phyloP scores from a whole-genome alignment of 2,113 vertebrate genomes.

The Ailuropoda melanoleuca region DNA sequence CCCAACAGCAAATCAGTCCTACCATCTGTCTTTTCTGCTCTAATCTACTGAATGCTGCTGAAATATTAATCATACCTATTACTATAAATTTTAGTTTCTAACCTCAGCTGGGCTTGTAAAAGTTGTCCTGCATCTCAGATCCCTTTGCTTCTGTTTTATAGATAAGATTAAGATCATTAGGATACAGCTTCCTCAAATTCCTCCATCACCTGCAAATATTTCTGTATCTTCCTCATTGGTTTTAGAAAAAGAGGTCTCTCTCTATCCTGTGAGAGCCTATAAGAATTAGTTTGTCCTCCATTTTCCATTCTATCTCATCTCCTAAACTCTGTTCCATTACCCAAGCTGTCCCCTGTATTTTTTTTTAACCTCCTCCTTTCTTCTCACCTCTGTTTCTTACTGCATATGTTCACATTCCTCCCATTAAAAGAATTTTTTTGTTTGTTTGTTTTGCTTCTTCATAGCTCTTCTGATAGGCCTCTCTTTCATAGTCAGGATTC shows the following conservation, averaged over 20 bases:
- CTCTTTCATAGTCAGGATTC: background rate
- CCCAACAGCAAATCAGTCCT: background rate
- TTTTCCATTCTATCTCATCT: background rate
- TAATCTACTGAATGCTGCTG: background rate
- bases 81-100: background rate
- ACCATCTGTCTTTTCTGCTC: background rate
- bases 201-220: background rate
- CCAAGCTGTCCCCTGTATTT: background rate
- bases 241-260: background rate
- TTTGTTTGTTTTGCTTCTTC: background rate
- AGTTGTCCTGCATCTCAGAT: background rate
- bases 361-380: background rate
- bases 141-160: background rate
- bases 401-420: background rate
- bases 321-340: background rate
- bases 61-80: background rate
- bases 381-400: background rate
- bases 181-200: background rate
- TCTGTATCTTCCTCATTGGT: background rate
- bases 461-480: background rate
- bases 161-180: background rate
- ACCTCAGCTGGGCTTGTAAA: background rate
- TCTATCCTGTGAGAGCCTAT: background rate
- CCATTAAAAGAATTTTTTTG: too few relatives aligned
- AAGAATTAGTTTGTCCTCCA: background rate